These are phyloP conservation scores for Temnothorax unifasciatus DNA, from an alignment of 2,888 invertebrate species.

Conservation along the genomic window DNA sequence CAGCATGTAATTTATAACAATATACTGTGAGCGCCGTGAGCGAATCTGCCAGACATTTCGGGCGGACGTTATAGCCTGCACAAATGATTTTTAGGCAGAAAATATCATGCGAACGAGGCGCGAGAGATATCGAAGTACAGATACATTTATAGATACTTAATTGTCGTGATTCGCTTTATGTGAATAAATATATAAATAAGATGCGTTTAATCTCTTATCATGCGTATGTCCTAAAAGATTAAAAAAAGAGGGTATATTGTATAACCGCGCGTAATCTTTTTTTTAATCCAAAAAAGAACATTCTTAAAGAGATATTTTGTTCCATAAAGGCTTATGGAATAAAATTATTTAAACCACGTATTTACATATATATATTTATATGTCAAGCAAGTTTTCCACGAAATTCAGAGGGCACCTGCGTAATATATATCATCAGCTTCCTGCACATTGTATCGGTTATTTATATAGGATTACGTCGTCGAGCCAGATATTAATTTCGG, in stretches of 20 bases:
- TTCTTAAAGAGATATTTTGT: not conserved
- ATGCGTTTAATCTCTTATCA: too few relatives aligned
- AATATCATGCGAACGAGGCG: constrained; percentile 26
- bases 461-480: not conserved
- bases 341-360: not conserved
- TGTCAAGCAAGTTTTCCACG: not conserved
- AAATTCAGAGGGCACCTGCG: not conserved
- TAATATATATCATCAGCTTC: constrained; percentile 14
- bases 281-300: not conserved
- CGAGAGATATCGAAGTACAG: not conserved
- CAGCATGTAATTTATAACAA: constrained; percentile 36
- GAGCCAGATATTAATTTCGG: constrained; percentile 24
- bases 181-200: not conserved
- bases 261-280: not conserved
- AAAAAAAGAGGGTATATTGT: not conserved
- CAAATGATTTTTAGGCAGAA: not conserved
- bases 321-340: not conserved
- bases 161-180: not conserved
- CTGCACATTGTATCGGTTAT: constrained; percentile 9
- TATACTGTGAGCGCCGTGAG: constrained; percentile 13
- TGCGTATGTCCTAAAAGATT: not conserved
- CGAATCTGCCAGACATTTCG: constrained; percentile 21
- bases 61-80: not conserved
- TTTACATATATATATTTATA: not conserved
- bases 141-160: not conserved